Conservation (phyloP, 2,113 vertebrate genomes). For the Emydocephalus ijimae region DNA sequence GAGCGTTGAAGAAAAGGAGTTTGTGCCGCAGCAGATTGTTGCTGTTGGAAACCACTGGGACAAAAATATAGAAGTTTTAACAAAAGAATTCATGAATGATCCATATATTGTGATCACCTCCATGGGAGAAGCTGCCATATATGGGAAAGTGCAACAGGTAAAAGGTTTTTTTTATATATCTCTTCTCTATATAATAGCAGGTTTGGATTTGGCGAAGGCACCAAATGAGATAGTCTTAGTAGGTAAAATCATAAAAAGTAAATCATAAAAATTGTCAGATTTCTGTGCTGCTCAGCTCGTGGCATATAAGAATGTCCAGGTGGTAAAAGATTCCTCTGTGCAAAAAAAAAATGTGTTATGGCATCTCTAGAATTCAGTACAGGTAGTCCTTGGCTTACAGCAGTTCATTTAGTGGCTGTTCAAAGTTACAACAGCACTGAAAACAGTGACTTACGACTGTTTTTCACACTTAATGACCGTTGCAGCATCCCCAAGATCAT, state of each 20-base stretch:
- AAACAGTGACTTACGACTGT: neutral
- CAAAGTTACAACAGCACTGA: too few relatives aligned
- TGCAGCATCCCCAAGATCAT: neutral
- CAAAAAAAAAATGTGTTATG: neutral
- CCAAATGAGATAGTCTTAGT: neutral
- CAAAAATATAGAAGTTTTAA: slow-evolving; percentile 64
- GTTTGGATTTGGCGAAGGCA: neutral
- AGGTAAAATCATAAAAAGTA: neutral
- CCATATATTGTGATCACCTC: slow-evolving; percentile 78
- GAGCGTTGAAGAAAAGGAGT: slow-evolving; percentile 54
- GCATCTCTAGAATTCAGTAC: neutral
- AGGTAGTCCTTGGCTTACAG: neutral
- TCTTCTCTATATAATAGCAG: neutral
- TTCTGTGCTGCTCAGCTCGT: neutral
- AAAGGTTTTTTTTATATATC: neutral
- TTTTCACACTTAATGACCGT: neutral
- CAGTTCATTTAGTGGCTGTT: neutral
- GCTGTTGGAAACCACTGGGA: slow-evolving; percentile 79
- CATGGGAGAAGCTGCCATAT: slow-evolving; percentile 83
- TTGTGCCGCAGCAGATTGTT: slow-evolving; percentile 74
- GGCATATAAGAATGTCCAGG: neutral
- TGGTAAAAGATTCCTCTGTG: neutral
- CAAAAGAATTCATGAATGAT: slow-evolving; percentile 74
- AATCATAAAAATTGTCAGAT: neutral
- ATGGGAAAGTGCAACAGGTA: slow-evolving; percentile 87